phyloP scores from a whole-genome alignment of 2,113 vertebrate species.

The Chloebia gouldiae region DNA sequence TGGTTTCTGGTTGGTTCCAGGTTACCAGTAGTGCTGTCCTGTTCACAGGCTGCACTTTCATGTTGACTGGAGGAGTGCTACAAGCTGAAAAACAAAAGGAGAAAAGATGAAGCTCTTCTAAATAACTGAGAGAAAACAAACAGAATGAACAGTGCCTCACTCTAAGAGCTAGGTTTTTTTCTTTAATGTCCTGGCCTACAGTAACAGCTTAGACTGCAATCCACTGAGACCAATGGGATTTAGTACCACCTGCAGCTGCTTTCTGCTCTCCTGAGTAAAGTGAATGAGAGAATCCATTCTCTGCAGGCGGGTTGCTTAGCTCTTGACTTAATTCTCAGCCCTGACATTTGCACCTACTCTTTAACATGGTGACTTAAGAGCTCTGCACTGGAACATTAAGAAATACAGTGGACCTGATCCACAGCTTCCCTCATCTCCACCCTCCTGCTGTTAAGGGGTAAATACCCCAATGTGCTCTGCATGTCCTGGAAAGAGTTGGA shows the following conservation, averaged over 20 bases:
- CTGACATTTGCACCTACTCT: not conserved
- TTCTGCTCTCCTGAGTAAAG: conserved; percentile 27
- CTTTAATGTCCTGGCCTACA: conserved; percentile 10
- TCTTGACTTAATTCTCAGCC: not conserved
- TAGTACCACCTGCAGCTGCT: conserved; percentile 50
- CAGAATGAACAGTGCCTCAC: not conserved
- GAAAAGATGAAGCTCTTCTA: not conserved
- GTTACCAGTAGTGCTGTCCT: conserved; percentile 87
- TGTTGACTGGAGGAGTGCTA: conserved; percentile 93
- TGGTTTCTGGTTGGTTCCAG: conserved; percentile 88
- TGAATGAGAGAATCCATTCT: not conserved
- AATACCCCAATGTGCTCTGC: not conserved
- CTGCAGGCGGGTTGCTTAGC: not conserved
- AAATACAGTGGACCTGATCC: not conserved
- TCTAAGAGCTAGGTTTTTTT: not conserved
- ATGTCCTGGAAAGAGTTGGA: not conserved
- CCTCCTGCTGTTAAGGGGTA: not conserved
- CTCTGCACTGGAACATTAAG: not conserved
- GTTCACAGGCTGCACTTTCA: conserved; percentile 95
- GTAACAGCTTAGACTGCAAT: conserved; percentile 18
- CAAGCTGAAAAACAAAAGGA: conserved; percentile 76
- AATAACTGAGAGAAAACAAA: not conserved
- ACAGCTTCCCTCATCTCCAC: not conserved
- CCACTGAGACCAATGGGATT: conserved; percentile 48
- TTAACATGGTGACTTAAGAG: not conserved